Evolutionary conservation across 1,140 invertebrate species (phyloP).

Genomic region (Mya arenaria): DNA sequence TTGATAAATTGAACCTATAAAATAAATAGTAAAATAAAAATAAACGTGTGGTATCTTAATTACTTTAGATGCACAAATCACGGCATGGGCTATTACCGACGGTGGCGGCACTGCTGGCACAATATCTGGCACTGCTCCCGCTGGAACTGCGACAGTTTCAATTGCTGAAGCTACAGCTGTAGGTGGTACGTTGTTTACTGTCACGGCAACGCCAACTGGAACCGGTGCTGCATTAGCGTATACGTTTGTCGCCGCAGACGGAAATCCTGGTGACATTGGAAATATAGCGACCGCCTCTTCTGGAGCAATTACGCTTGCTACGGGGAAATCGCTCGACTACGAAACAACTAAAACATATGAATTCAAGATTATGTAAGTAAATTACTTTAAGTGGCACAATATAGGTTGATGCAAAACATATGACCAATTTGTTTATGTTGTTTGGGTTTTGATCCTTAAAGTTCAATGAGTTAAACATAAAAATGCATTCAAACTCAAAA

Average conservation of each 20-base stretch:
- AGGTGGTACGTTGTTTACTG: background rate
- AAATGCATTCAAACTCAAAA: no score
- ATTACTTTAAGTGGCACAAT: no score
- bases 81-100: background rate
- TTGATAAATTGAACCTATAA: no score
- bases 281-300: background rate
- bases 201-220: background rate
- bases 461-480: no score
- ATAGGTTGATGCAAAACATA: no score
- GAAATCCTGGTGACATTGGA: background rate
- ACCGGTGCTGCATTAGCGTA: background rate
- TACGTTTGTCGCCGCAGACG: background rate
- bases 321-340: background rate
- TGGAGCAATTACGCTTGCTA: background rate
- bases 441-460: no score
- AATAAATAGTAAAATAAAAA: no score
- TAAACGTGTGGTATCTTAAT: no score
- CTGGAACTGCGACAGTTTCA: background rate
- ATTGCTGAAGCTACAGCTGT: background rate
- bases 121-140: background rate
- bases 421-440: no score
- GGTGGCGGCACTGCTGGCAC: no score
- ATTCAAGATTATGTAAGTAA: no score
- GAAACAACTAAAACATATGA: no score
- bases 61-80: background rate